These are phyloP conservation scores for Lepetodrilus schrolli DNA, from an alignment of 2,888 invertebrate genomes.

Conservation along the genomic window DNA sequence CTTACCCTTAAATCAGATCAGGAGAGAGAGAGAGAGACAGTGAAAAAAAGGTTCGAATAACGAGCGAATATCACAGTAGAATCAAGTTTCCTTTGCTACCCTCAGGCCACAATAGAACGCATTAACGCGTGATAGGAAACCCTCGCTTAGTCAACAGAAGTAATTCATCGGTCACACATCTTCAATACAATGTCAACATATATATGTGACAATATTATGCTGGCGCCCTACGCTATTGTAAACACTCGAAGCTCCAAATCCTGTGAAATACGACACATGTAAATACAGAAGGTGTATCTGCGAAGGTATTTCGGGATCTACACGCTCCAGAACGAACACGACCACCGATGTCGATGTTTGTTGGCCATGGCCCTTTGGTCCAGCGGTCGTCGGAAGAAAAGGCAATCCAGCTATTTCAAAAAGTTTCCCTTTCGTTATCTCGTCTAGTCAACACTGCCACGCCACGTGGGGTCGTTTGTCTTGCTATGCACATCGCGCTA, in stretches of 20 bases:
- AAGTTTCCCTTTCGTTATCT: conserved; percentile 4
- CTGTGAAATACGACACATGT: neutral
- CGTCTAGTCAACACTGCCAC: neutral
- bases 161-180: neutral
- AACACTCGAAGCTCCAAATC: neutral
- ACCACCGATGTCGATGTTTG: neutral
- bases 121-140: conserved; percentile 18
- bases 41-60: too few relatives aligned
- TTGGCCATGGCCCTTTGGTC: neutral
- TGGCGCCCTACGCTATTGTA: neutral
- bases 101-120: neutral
- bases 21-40: too few relatives aligned
- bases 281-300: neutral
- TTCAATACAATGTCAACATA: conserved; percentile 23
- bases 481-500: neutral
- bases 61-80: neutral
- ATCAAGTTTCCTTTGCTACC: neutral
- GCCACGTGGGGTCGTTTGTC: neutral
- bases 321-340: neutral
- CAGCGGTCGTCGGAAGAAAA: neutral
- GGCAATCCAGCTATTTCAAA: conserved; percentile 13
- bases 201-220: conserved; percentile 27
- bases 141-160: neutral
- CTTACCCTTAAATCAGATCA: conserved; percentile 10
- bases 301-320: neutral